These are phyloP conservation scores for Tamandua tetradactyla DNA, from an alignment of 2,797 vertebrate genomes.

Conservation along the genomic window DNA sequence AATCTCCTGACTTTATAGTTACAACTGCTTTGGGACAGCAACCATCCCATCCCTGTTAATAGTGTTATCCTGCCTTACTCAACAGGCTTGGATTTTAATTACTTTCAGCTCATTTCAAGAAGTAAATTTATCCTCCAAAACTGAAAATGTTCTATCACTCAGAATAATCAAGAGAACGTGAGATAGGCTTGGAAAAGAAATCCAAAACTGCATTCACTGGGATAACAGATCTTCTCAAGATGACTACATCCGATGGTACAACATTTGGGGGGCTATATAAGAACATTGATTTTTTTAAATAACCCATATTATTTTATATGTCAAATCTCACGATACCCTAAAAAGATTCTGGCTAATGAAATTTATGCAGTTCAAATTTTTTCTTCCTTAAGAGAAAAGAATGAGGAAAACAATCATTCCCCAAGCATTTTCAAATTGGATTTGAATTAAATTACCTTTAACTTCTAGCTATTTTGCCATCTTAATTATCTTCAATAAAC, in stretches of 20 bases:
- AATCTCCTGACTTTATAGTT: neutral
- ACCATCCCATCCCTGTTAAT: neutral
- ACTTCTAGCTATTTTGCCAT: neutral
- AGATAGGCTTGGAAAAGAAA: neutral
- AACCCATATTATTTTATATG: neutral
- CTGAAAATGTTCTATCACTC: neutral
- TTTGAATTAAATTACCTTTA: slow-evolving; percentile 20
- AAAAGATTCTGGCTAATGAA: neutral
- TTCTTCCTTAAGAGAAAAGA: neutral
- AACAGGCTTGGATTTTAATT: neutral
- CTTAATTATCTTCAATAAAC: neutral
- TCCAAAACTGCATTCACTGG: neutral
- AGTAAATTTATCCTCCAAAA: neutral
- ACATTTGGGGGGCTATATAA: neutral
- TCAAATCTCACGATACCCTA: neutral
- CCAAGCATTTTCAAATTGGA: slow-evolving; percentile 30
- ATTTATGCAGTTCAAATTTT: neutral
- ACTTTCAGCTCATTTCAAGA: neutral
- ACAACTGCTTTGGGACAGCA: neutral
- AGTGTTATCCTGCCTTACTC: neutral
- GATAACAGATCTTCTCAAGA: neutral
- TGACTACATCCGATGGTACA: neutral
- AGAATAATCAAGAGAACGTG: slow-evolving; percentile 5
- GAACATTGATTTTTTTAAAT: neutral
- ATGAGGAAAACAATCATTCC: neutral